These are phyloP conservation scores for Harpagoxenus sublaevis DNA, from an alignment of 2,888 invertebrate species.

Conservation along the genomic window DNA sequence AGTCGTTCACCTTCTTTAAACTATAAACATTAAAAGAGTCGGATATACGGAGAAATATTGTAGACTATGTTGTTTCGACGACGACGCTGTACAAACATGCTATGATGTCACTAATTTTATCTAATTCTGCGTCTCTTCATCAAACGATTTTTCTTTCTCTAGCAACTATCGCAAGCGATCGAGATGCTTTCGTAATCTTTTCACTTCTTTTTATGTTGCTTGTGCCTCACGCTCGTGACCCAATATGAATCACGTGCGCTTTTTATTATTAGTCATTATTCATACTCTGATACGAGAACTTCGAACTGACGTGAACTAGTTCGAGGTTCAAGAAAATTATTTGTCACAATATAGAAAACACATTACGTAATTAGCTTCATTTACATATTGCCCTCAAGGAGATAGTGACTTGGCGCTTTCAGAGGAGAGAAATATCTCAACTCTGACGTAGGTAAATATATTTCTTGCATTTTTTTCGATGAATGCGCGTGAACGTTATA, in stretches of 20 bases:
- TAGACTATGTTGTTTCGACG: background rate
- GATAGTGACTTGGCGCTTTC: background rate
- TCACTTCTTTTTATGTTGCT: background rate
- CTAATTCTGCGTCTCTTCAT: background rate
- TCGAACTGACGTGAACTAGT: conserved; percentile 17
- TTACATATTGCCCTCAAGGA: background rate
- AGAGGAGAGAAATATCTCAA: background rate
- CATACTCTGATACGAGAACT: background rate
- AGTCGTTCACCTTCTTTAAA: background rate
- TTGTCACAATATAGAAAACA: conserved; percentile 3
- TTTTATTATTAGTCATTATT: background rate
- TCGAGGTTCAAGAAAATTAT: conserved; percentile 40
- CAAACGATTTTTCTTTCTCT: background rate
- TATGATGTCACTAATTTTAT: conserved; percentile 18
- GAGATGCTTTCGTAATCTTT: conserved; percentile 1
- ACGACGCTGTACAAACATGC: background rate
- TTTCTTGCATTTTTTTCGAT: background rate
- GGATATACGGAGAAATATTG: background rate
- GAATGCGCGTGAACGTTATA: background rate
- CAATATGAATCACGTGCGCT: conserved; percentile 14
- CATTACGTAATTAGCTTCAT: conserved; percentile 12
- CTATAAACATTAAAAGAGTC: background rate
- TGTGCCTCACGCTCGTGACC: background rate
- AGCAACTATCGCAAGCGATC: conserved; percentile 8
- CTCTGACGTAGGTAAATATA: background rate